phyloP scores from a whole-genome alignment of 2,113 vertebrate species.

The Sturnus vulgaris region DNA sequence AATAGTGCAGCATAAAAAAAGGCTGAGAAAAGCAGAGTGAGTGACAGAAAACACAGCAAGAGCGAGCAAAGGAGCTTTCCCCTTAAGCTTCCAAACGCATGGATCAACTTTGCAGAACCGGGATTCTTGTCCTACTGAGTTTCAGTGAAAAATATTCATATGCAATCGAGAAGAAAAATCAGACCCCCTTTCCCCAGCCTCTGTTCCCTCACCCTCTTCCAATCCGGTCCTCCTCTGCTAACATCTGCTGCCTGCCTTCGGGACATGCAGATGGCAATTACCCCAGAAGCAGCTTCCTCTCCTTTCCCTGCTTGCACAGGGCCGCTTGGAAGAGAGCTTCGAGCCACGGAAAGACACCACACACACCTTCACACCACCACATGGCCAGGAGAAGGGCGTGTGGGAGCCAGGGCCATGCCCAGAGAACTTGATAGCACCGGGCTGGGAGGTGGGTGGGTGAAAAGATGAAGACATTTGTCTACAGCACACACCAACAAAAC shows the following conservation, averaged over 20 bases:
- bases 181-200: neutral
- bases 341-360: neutral
- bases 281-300: conserved; percentile 81
- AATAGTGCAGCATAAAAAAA: neutral
- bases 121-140: neutral
- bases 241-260: conserved; percentile 83
- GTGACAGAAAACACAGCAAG: neutral
- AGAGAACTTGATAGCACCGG: neutral
- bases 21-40: neutral
- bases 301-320: conserved; percentile 69
- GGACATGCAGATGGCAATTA: conserved; percentile 85
- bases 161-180: neutral
- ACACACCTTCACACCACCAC: neutral
- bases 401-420: neutral
- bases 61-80: neutral
- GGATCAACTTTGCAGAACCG: neutral
- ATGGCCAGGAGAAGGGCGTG: neutral
- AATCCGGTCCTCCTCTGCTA: conserved; percentile 67
- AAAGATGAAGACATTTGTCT: neutral
- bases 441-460: neutral
- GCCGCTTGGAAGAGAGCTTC: conserved; percentile 35
- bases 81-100: neutral
- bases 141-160: neutral
- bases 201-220: conserved; percentile 47
- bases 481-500: neutral